A percentile compares a stretch with the other conserved stretches of the same genome.
Conservation (phyloP, 2,113 vertebrate genomes). For the Porphyrio hochstetteri region DNA sequence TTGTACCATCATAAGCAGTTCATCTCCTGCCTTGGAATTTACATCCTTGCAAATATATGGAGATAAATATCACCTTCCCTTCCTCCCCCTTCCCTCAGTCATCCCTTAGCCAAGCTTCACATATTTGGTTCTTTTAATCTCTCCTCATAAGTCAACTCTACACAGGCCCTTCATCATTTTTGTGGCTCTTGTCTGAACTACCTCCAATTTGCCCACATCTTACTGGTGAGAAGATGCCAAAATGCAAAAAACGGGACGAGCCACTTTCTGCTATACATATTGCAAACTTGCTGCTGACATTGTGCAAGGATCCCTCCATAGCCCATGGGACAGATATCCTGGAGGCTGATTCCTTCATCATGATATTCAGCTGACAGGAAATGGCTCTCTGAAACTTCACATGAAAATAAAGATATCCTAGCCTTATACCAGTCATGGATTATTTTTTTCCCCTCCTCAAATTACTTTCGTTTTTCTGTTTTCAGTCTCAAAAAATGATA, state of each 20-base stretch:
- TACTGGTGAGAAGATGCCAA: background rate
- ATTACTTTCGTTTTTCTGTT: background rate
- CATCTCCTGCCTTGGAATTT: constrained; percentile 51
- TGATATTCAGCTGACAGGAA: background rate
- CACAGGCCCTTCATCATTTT: constrained; percentile 35
- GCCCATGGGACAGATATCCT: background rate
- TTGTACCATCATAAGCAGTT: constrained; percentile 57
- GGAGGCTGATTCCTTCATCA: background rate
- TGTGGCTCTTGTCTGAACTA: constrained; percentile 36
- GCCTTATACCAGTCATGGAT: background rate
- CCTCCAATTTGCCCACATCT: background rate
- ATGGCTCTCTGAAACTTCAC: background rate
- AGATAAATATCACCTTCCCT: constrained; percentile 39
- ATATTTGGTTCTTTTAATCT: constrained; percentile 47
- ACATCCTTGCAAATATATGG: constrained; percentile 40
- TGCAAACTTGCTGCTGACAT: background rate
- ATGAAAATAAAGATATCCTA: background rate
- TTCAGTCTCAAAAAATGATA: background rate
- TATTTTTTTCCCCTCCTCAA: background rate
- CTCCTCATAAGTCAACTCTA: constrained; percentile 22
- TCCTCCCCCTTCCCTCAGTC: background rate
- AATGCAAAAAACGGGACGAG: background rate
- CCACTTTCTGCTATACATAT: fast-evolving
- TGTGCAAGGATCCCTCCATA: background rate
- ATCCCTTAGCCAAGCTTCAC: constrained; percentile 23